Conservation (phyloP, 2,113 vertebrate species). For the Tachysurus fulvidraco region DNA sequence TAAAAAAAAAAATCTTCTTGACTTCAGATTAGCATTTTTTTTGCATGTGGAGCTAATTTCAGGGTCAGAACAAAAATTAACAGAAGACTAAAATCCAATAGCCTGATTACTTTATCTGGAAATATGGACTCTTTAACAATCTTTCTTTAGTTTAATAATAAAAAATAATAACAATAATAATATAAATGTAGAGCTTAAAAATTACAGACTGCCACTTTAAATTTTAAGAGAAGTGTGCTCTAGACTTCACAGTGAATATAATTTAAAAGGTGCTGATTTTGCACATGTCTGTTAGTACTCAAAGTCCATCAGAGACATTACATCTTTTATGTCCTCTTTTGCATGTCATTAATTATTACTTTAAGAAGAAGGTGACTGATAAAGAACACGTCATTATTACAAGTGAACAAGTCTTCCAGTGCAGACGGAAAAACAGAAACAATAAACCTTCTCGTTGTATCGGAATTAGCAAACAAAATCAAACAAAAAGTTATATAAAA, state of each 20-base stretch:
- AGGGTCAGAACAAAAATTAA: not conserved
- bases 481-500: slow-evolving; percentile 30
- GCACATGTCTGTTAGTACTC: not conserved
- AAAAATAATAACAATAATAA: too few species aligned
- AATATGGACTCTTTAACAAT: not conserved
- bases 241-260: not conserved
- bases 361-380: not conserved
- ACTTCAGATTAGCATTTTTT: too few species aligned
- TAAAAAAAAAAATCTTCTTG: not conserved
- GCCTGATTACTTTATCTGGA: not conserved
- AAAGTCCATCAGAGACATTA: not conserved
- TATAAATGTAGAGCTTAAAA: not conserved
- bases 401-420: not conserved
- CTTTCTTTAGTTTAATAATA: too few species aligned
- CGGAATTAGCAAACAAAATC: not conserved
- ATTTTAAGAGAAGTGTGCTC: not conserved
- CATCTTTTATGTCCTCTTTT: not conserved
- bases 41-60: not conserved
- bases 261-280: not conserved
- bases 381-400: not conserved
- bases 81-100: not conserved
- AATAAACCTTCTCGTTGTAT: not conserved
- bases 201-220: not conserved
- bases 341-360: not conserved
- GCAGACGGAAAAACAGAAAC: not conserved